Evolutionary conservation across 2,113 vertebrate species (phyloP).

Genomic region (Empidonax traillii): DNA sequence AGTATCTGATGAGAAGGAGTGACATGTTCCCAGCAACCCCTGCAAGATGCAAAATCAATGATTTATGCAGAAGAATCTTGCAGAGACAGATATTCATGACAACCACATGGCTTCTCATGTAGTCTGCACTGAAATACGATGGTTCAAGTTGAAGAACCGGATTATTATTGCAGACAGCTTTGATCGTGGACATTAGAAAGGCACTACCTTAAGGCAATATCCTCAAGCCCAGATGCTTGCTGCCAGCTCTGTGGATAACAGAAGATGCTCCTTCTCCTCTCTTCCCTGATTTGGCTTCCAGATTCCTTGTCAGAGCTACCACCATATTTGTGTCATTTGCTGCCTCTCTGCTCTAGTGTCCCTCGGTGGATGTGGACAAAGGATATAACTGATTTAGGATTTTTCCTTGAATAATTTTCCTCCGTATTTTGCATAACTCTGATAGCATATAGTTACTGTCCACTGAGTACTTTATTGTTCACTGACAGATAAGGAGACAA

Average conservation of each 20-base stretch:
- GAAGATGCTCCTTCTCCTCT: background rate
- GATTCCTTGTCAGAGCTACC: background rate
- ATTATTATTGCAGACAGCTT: background rate
- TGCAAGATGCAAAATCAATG: background rate
- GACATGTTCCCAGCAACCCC: background rate
- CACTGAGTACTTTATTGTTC: background rate
- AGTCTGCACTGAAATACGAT: background rate
- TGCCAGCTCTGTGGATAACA: background rate
- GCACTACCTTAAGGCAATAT: background rate
- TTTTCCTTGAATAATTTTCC: background rate
- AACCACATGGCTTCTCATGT: background rate
- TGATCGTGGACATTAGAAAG: background rate
- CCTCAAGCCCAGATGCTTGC: rapidly evolving
- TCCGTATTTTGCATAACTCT: background rate
- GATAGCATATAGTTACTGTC: background rate
- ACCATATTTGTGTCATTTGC: background rate
- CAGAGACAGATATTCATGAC: background rate
- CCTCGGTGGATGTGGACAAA: background rate
- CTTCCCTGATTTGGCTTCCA: background rate
- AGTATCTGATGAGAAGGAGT: background rate
- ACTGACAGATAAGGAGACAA: background rate
- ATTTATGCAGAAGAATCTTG: background rate
- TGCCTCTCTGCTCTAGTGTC: background rate
- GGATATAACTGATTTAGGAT: background rate
- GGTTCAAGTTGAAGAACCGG: background rate